phyloP scores from a whole-genome alignment of 2,888 invertebrate genomes.

The Metalampra italica region DNA sequence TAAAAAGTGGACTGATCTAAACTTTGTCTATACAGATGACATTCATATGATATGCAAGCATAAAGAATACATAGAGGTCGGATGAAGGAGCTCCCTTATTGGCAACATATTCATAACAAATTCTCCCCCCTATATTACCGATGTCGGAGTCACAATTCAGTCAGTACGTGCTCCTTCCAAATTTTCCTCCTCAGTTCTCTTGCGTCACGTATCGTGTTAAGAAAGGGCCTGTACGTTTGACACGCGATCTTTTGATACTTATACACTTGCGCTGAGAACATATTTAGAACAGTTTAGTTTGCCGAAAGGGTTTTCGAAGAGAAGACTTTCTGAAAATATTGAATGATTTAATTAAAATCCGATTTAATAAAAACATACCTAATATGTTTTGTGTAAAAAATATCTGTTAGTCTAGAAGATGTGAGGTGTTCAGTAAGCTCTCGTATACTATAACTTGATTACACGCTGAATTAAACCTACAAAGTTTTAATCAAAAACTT shows the following conservation, averaged over 20 bases:
- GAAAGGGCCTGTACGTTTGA: conserved; percentile 21
- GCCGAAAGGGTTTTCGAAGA: no score
- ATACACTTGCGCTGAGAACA: neutral
- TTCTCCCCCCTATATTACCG: conserved; percentile 34
- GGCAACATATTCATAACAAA: conserved; percentile 31
- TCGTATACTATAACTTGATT: no score
- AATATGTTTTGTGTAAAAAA: no score
- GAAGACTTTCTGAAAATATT: no score
- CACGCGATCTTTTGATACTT: conserved; percentile 21
- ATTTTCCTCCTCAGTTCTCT: conserved; percentile 20
- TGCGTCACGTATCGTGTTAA: conserved; percentile 40
- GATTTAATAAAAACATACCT: no score
- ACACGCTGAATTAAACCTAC: no score
- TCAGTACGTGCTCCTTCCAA: conserved; percentile 41
- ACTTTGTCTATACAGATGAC: no score
- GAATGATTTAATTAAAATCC: no score
- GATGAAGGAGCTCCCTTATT: conserved; percentile 5
- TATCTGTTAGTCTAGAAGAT: no score
- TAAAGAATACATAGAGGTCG: conserved; percentile 3
- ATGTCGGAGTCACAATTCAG: conserved; percentile 41
- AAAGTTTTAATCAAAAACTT: no score
- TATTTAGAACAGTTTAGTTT: neutral
- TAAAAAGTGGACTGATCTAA: no score
- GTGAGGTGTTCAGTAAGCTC: no score
- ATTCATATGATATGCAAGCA: neutral